Evolutionary conservation across 2,113 vertebrate genomes (phyloP).

Genomic region (Thalassarche chlororhynchos): DNA sequence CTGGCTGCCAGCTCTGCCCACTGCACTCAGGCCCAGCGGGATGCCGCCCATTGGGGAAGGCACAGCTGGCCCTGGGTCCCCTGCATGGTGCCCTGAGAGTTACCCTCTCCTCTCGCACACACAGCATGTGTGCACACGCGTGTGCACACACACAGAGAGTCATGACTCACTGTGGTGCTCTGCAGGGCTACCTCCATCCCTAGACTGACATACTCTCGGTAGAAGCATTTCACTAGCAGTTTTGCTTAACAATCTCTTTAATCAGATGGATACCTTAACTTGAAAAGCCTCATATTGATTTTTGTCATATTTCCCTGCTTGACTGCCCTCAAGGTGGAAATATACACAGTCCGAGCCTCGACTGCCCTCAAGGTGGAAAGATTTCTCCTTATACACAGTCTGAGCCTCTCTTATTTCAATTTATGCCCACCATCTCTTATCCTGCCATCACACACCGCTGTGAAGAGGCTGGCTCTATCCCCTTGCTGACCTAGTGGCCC

Average conservation of each 20-base stretch:
- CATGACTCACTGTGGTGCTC: background rate
- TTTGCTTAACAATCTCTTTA: background rate
- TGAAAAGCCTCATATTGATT: background rate
- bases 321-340: background rate
- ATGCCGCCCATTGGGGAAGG: background rate
- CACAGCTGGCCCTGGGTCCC: no score
- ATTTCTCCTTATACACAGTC: background rate
- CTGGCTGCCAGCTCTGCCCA: background rate
- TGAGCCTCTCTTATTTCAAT: background rate
- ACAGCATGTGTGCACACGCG: no score
- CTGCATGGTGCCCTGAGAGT: accelerated
- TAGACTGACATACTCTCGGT: background rate
- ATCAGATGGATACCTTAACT: background rate
- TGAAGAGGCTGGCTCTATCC: background rate
- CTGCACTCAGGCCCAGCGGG: no score
- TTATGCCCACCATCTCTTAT: background rate
- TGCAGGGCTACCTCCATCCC: background rate
- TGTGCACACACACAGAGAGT: no score
- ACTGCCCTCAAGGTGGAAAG: background rate
- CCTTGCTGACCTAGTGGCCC: background rate
- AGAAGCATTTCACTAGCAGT: background rate
- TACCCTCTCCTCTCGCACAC: background rate
- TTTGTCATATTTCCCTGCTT: background rate
- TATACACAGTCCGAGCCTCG: background rate
- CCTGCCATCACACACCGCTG: accelerated